A percentile compares a stretch with the other conserved stretches of the same genome.
Conservation (phyloP, 2,888 invertebrate genomes). For the Penaeus monodon region DNA sequence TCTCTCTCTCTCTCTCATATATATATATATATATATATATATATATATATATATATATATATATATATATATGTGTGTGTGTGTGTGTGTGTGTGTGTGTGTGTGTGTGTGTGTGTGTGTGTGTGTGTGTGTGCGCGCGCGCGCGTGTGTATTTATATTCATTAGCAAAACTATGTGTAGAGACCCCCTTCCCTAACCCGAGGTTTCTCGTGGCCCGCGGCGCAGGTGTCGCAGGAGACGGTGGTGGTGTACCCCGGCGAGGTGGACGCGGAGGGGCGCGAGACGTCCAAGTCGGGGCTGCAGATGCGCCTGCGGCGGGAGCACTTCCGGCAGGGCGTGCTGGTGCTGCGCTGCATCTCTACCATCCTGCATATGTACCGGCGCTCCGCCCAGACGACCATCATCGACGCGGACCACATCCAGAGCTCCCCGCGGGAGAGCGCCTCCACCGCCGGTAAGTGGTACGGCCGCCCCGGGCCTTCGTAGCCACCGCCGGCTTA, state of each 20-base stretch:
- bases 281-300: constrained; percentile 53
- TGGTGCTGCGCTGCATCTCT: constrained; percentile 43
- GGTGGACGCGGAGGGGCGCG: constrained; percentile 29
- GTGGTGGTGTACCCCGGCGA: constrained; percentile 54
- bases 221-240: constrained; percentile 55
- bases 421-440: constrained; percentile 27
- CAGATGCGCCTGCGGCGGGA: constrained; percentile 49
- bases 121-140: no score
- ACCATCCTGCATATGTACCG: constrained; percentile 40
- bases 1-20: no score
- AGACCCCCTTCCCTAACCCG: no score
- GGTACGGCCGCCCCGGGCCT: background rate
- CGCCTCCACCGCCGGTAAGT: constrained; percentile 30
- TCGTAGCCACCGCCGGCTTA: background rate
- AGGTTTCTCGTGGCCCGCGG: background rate
- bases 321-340: constrained; percentile 51
- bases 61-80: no score
- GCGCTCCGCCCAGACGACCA: constrained; percentile 26
- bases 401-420: constrained; percentile 12
- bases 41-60: no score
- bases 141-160: no score
- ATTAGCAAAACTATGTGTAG: no score
- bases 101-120: background rate
- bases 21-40: background rate
- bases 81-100: background rate